Conservation (phyloP, 2,888 invertebrate genomes). For the Panorpa germanica region DNA sequence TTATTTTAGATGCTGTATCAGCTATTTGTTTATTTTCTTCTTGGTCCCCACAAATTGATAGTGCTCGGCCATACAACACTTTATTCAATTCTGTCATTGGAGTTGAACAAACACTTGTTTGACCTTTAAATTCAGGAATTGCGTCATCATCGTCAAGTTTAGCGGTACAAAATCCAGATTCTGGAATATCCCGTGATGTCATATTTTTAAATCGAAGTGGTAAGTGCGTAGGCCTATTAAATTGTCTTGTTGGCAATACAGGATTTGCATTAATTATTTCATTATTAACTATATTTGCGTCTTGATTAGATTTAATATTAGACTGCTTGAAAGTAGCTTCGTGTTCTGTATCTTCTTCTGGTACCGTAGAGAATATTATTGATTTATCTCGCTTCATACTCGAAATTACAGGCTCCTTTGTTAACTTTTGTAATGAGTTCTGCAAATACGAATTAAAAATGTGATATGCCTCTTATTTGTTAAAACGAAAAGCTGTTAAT, state of each 20-base stretch:
- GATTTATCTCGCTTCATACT: conserved; percentile 64
- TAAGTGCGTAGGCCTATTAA: conserved; percentile 33
- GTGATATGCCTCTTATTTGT: too few species aligned
- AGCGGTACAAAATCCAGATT: conserved; percentile 24
- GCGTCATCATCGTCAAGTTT: conserved; percentile 33
- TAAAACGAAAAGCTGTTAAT: too few species aligned
- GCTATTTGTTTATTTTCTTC: conserved; percentile 14
- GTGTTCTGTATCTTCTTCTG: conserved; percentile 55
- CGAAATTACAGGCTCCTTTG: conserved; percentile 29
- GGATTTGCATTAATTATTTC: too few species aligned
- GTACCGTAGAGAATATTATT: conserved; percentile 63
- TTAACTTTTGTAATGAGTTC: conserved; percentile 28
- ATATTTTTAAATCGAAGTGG: conserved; percentile 33
- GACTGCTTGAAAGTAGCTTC: too few species aligned
- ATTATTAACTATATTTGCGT: too few species aligned
- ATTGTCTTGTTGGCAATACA: conserved; percentile 20
- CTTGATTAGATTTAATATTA: too few species aligned
- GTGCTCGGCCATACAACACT: conserved; percentile 47
- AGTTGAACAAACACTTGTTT: conserved; percentile 59
- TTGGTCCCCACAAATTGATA: conserved; percentile 47
- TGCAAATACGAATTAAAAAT: conserved; percentile 18
- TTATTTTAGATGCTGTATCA: conserved; percentile 19
- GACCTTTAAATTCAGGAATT: conserved; percentile 38
- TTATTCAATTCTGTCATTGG: conserved; percentile 64
- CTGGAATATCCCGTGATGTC: conserved; percentile 21